Conservation (phyloP, 2,888 invertebrate species). For the Fragum whitleyi region DNA sequence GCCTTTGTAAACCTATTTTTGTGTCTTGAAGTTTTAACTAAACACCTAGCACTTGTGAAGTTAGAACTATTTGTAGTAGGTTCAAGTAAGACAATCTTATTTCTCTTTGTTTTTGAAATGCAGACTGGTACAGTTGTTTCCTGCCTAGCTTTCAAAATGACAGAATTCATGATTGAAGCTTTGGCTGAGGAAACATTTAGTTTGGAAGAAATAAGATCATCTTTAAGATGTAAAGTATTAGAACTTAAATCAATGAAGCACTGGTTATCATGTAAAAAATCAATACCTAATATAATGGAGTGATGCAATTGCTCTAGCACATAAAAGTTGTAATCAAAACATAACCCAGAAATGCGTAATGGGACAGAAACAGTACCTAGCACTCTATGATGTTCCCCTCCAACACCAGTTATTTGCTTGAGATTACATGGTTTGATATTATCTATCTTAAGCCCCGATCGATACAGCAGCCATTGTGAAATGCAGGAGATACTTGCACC, state of each 20-base stretch:
- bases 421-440: not conserved
- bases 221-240: too few species aligned
- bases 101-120: not conserved
- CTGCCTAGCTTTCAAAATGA: not conserved
- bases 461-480: conserved; percentile 29
- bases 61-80: not conserved
- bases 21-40: not conserved
- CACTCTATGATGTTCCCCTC: conserved; percentile 26
- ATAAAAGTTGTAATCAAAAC: conserved; percentile 23
- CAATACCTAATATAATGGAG: too few species aligned
- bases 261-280: too few species aligned
- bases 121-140: not conserved
- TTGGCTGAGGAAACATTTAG: not conserved
- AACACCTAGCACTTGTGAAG: not conserved
- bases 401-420: conserved; percentile 20
- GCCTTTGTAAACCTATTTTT: conserved; percentile 1
- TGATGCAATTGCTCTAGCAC: too few species aligned
- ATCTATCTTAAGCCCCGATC: not conserved
- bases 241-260: too few species aligned
- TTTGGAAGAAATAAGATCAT: too few species aligned
- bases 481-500: too few species aligned
- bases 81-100: conserved; percentile 2
- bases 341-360: conserved; percentile 5
- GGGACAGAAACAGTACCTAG: conserved; percentile 23
- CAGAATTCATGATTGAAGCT: not conserved